A percentile compares a stretch with the other conserved stretches of the same genome.
Evolutionary conservation across 2,797 vertebrate genomes (phyloP).

Genomic region (Chloroceryle inda): DNA sequence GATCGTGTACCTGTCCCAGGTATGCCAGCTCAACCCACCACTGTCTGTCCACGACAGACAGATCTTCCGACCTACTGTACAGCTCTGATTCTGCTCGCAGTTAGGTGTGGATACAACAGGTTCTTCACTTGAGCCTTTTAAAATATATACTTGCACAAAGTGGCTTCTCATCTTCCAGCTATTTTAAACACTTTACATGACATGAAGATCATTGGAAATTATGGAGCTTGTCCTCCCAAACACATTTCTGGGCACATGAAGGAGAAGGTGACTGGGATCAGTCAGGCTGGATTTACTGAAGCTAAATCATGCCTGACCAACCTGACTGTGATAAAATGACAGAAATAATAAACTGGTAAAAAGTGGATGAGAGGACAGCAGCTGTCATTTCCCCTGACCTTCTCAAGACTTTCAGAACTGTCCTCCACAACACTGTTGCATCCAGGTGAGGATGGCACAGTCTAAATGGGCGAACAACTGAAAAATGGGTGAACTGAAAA

Average conservation of each 20-base stretch:
- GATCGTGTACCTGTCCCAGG: not conserved
- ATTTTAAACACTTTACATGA: not conserved
- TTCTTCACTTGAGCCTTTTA: not conserved
- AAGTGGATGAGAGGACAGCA: not conserved
- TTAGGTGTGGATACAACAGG: fast-evolving
- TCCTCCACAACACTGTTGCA: not conserved
- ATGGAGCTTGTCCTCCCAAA: not conserved
- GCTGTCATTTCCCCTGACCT: not conserved
- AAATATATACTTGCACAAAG: not conserved
- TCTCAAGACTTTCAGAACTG: not conserved
- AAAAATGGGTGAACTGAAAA: not conserved
- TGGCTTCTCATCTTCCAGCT: not conserved
- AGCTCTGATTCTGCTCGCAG: not conserved
- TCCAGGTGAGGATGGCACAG: not conserved
- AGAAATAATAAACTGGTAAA: not conserved
- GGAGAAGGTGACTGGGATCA: slow-evolving; percentile 11
- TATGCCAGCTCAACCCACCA: not conserved
- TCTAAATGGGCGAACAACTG: not conserved
- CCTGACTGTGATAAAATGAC: not conserved
- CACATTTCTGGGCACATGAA: not conserved
- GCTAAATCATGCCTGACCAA: slow-evolving; percentile 18
- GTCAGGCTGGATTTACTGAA: slow-evolving; percentile 1
- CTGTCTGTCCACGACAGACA: not conserved
- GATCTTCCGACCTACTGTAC: not conserved
- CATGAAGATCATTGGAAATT: not conserved